These are phyloP conservation scores for Cetoscarus ocellatus DNA, from an alignment of 2,797 vertebrate genomes.

Conservation along the genomic window DNA sequence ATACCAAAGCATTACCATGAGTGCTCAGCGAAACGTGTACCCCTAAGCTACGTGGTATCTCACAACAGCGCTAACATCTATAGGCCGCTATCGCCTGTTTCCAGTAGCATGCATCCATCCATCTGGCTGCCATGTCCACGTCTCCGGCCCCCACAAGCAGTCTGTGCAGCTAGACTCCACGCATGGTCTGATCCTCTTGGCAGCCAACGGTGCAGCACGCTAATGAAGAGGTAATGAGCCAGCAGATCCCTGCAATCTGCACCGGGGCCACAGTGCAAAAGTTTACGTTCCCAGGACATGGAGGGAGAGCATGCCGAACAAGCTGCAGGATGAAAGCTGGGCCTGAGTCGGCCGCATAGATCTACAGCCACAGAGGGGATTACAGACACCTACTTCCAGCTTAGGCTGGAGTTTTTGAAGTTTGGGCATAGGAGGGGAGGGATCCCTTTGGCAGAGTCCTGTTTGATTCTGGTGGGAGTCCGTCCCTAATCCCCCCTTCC, in stretches of 20 bases:
- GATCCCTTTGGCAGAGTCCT: slow-evolving; percentile 92
- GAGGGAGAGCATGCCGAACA: slow-evolving; percentile 81
- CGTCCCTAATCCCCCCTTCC: slow-evolving; percentile 92
- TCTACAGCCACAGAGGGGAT: slow-evolving; percentile 91
- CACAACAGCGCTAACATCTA: slow-evolving; percentile 23
- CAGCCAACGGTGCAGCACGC: slow-evolving; percentile 67
- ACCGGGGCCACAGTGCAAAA: slow-evolving; percentile 85
- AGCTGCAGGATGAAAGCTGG: slow-evolving; percentile 87
- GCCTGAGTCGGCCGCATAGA: slow-evolving; percentile 86
- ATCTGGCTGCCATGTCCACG: slow-evolving; percentile 64
- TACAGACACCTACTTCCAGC: slow-evolving; percentile 90
- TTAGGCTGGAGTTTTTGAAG: slow-evolving; percentile 89
- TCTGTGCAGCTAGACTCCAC: slow-evolving; percentile 61
- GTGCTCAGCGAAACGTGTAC: too few species aligned
- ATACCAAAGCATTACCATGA: too few species aligned
- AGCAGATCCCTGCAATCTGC: slow-evolving; percentile 78
- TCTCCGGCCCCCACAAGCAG: slow-evolving; percentile 63
- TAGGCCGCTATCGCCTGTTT: slow-evolving; percentile 37
- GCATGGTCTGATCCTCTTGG: slow-evolving; percentile 75
- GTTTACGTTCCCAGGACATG: slow-evolving; percentile 89
- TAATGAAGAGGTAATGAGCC: slow-evolving; percentile 85
- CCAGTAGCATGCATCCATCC: slow-evolving; percentile 59
- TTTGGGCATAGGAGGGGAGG: slow-evolving; percentile 87
- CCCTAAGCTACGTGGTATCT: slow-evolving; percentile 6
- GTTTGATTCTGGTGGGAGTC: slow-evolving; percentile 92